Evolutionary conservation across 1,140 invertebrate genomes (phyloP).

Genomic region (Gryllus bimaculatus): DNA sequence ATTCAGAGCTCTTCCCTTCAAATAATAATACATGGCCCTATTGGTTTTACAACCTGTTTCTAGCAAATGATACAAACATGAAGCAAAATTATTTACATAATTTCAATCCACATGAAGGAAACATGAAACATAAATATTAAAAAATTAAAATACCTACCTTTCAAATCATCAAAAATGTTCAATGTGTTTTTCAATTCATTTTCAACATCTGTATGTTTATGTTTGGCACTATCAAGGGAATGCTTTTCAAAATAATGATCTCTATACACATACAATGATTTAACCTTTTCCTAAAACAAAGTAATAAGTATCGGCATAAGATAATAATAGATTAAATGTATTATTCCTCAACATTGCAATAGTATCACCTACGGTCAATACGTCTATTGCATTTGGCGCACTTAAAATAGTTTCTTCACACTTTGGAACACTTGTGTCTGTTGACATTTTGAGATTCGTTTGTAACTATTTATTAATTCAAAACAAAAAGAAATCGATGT

Average conservation of each 20-base stretch:
- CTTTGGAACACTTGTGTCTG: not conserved
- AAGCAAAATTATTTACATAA: not conserved
- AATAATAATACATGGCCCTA: constrained; percentile 58
- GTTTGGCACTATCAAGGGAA: constrained; percentile 52
- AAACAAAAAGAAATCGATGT: too few relatives aligned
- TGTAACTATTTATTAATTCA: too few relatives aligned
- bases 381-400: not conserved
- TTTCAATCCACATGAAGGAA: constrained; percentile 12
- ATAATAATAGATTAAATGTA: not conserved
- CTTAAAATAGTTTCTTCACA: not conserved
- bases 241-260: constrained; percentile 73
- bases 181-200: constrained; percentile 53
- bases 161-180: constrained; percentile 52
- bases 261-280: constrained; percentile 56
- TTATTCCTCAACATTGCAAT: not conserved
- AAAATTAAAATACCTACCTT: constrained; percentile 43
- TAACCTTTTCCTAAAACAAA: constrained; percentile 49
- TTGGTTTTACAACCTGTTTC: constrained; percentile 39
- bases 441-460: not conserved
- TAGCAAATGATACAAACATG: constrained; percentile 22
- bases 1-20: constrained; percentile 69
- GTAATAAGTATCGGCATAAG: not conserved
- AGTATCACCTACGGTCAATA: not conserved
- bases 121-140: constrained; percentile 15
- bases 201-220: constrained; percentile 56